These are phyloP conservation scores for Myzus persicae DNA, from an alignment of 1,140 invertebrate species.

Conservation along the genomic window DNA sequence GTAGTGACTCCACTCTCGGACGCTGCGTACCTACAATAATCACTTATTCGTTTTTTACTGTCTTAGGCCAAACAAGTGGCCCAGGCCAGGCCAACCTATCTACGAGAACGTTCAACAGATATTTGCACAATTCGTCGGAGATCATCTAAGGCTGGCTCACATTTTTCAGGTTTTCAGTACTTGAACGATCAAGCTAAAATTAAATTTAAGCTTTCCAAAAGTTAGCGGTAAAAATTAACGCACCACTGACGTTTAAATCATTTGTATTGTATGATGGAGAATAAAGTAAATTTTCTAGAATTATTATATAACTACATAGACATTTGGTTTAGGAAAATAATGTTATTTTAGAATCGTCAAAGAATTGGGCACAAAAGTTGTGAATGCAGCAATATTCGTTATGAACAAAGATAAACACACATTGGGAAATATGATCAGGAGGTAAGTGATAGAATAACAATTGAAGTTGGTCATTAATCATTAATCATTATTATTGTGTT, in stretches of 20 bases:
- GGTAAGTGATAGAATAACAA: constrained; percentile 73
- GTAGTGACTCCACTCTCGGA: neutral
- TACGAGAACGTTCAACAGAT: neutral
- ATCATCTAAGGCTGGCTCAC: too few species aligned
- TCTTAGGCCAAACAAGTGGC: neutral
- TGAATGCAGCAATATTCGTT: constrained; percentile 98
- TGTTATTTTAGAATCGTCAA: constrained; percentile 85
- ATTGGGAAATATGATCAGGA: constrained; percentile 97
- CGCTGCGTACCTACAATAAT: neutral
- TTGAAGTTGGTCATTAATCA: neutral
- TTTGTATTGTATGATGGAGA: constrained; percentile 98
- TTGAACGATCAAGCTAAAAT: neutral
- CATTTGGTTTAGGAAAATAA: neutral
- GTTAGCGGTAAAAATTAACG: constrained; percentile 82
- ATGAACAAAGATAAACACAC: constrained; percentile 99
- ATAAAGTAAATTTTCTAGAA: constrained; percentile 81
- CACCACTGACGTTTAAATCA: constrained; percentile 97
- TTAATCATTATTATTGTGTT: neutral
- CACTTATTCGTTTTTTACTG: neutral
- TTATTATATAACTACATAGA: neutral
- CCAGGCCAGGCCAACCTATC: neutral
- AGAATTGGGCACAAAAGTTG: constrained; percentile 98
- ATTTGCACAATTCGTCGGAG: neutral
- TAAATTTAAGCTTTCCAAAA: neutral
- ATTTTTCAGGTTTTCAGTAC: too few species aligned